These are phyloP conservation scores for Tuberolachnus salignus DNA, from an alignment of 2,888 invertebrate genomes.

Conservation along the genomic window DNA sequence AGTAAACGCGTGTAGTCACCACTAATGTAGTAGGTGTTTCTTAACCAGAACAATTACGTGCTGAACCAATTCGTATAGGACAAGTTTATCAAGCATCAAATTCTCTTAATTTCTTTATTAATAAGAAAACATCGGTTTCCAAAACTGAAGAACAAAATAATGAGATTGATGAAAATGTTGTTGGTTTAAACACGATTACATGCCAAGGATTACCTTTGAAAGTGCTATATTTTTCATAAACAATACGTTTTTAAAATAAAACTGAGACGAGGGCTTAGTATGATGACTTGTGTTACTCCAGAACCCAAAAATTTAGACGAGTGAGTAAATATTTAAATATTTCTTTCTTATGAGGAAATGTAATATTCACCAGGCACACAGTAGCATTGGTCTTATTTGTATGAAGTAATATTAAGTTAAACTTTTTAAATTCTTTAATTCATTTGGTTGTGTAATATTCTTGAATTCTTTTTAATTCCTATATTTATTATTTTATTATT, in stretches of 20 bases:
- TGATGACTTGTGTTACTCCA: conserved; percentile 51
- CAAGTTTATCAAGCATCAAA: conserved; percentile 42
- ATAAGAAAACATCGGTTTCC: conserved; percentile 37
- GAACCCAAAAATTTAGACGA: conserved; percentile 45
- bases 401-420: conserved; percentile 32
- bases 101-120: conserved; percentile 39
- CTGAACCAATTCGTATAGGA: conserved; percentile 48
- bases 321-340: conserved; percentile 46
- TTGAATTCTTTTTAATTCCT: conserved; percentile 49
- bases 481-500: conserved; percentile 22
- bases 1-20: conserved; percentile 22
- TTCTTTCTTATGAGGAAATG: not conserved
- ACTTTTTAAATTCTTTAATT: conserved; percentile 43
- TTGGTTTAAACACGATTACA: conserved; percentile 5
- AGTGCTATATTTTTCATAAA: no score
- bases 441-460: conserved; percentile 41
- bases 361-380: conserved; percentile 55
- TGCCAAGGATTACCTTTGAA: conserved; percentile 36
- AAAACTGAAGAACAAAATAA: conserved; percentile 18
- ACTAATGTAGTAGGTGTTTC: conserved; percentile 23
- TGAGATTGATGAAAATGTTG: conserved; percentile 13
- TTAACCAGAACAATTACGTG: conserved; percentile 37
- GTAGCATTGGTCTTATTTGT: conserved; percentile 45
- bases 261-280: conserved; percentile 52
- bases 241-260: conserved; percentile 55